phyloP scores from a whole-genome alignment of 2,888 invertebrate genomes.

The Apoderus coryli region DNA sequence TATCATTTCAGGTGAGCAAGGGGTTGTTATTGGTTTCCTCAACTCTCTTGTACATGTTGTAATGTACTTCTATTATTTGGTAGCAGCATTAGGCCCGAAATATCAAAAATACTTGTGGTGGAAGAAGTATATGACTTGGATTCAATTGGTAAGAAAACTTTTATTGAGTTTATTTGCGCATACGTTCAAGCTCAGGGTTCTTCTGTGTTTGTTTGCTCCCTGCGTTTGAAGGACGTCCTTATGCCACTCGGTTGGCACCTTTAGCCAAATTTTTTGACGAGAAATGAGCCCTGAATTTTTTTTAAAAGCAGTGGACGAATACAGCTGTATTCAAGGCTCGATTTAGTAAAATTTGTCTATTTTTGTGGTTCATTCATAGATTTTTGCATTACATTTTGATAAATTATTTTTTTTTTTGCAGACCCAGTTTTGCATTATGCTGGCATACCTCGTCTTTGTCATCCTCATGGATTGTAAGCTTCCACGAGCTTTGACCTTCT shows the following conservation, averaged over 20 bases:
- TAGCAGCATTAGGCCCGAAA: slow-evolving; percentile 75
- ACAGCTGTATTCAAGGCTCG: slow-evolving; percentile 4
- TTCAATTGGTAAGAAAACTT: slow-evolving; percentile 54
- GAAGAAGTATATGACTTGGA: slow-evolving; percentile 79
- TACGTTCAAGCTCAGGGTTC: too few relatives aligned
- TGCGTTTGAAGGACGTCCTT: too few relatives aligned
- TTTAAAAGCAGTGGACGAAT: too few relatives aligned
- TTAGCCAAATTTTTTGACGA: too few relatives aligned
- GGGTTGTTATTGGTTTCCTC: slow-evolving; percentile 70
- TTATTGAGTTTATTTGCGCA: slow-evolving; percentile 1
- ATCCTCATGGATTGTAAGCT: slow-evolving; percentile 54
- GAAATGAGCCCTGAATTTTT: too few relatives aligned
- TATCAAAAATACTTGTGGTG: slow-evolving; percentile 88
- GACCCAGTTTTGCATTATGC: slow-evolving; percentile 63
- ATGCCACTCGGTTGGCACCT: too few relatives aligned
- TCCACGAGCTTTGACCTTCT: slow-evolving; percentile 51
- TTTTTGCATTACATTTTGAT: too few relatives aligned
- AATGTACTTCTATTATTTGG: slow-evolving; percentile 84
- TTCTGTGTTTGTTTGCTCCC: too few relatives aligned
- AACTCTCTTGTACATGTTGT: slow-evolving; percentile 83
- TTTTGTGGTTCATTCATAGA: too few relatives aligned
- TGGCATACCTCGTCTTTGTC: slow-evolving; percentile 51
- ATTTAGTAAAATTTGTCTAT: not conserved
- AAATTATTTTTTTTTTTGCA: slow-evolving; percentile 28
- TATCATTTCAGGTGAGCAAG: slow-evolving; percentile 62